Percentiles rank a stretch among this genome's conserved stretches.
These are phyloP conservation scores for Vanacampus margaritifer DNA, from an alignment of 2,113 vertebrate species.

Conservation along the genomic window DNA sequence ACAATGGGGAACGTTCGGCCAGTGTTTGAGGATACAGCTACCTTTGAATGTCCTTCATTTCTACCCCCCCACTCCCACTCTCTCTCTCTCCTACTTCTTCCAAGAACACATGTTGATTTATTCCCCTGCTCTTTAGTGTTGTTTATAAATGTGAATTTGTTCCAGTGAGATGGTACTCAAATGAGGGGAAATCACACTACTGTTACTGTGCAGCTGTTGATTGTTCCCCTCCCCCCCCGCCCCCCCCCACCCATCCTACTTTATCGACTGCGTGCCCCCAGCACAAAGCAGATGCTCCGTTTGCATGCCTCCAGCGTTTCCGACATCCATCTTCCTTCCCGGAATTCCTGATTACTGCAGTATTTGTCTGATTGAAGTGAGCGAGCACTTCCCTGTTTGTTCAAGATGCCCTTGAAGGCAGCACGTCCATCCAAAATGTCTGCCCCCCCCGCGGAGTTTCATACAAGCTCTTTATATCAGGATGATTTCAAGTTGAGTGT, in stretches of 20 bases:
- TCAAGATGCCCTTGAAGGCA: constrained; percentile 61
- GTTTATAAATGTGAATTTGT: constrained; percentile 67
- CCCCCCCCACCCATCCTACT: constrained; percentile 35
- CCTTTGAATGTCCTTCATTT: constrained; percentile 56
- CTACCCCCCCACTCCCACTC: background rate
- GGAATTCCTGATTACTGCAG: constrained; percentile 66
- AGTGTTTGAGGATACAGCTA: constrained; percentile 44
- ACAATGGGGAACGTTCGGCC: constrained; percentile 42
- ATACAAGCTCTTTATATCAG: constrained; percentile 10
- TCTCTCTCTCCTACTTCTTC: constrained; percentile 13
- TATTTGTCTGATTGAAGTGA: constrained; percentile 67
- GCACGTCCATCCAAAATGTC: constrained; percentile 47
- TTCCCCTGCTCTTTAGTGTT: constrained; percentile 59
- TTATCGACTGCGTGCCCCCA: constrained; percentile 64
- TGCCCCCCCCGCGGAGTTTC: constrained; percentile 23
- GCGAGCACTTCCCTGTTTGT: constrained; percentile 50
- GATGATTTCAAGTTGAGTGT: constrained; percentile 14
- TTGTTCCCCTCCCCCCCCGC: constrained; percentile 44
- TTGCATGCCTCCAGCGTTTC: constrained; percentile 63
- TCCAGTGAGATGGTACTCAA: constrained; percentile 70
- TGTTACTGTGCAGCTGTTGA: constrained; percentile 71
- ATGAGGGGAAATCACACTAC: constrained; percentile 69
- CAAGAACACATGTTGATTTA: constrained; percentile 54
- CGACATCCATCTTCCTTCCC: constrained; percentile 66
- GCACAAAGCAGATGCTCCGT: constrained; percentile 68